Evolutionary conservation across 1,140 invertebrate species (phyloP).

Genomic region (Xylocopa sonorina): DNA sequence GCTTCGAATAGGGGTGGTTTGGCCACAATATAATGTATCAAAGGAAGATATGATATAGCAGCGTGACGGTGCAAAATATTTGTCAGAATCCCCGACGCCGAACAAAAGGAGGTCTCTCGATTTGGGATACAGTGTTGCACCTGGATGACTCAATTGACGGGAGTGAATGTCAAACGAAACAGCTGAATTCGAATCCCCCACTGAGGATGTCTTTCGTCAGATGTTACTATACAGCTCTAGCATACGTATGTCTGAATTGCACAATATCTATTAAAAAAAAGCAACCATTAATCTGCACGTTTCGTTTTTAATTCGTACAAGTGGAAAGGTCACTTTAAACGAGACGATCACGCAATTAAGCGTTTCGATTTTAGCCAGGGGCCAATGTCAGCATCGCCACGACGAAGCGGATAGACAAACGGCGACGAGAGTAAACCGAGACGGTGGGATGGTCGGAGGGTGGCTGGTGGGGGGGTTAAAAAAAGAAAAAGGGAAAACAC

Average conservation of each 20-base stretch:
- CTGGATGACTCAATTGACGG: slow-evolving; percentile 11
- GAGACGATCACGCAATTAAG: slow-evolving; percentile 24
- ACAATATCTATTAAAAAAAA: neutral
- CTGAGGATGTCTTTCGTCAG: too few relatives aligned
- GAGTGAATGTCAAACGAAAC: neutral
- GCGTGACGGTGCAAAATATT: slow-evolving; percentile 28
- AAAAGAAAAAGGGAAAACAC: slow-evolving; percentile 44
- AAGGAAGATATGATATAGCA: slow-evolving; percentile 19
- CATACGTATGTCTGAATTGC: neutral
- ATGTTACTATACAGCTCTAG: neutral
- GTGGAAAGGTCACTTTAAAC: slow-evolving; percentile 19
- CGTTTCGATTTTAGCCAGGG: slow-evolving; percentile 32
- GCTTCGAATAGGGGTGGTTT: neutral
- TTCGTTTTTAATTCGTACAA: neutral
- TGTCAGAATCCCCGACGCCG: neutral
- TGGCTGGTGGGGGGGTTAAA: neutral
- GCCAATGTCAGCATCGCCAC: slow-evolving; percentile 30
- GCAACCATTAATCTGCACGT: too few relatives aligned
- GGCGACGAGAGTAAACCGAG: slow-evolving; percentile 26
- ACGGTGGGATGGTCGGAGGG: neutral
- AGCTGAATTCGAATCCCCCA: neutral
- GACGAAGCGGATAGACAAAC: slow-evolving; percentile 29
- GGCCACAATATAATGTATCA: slow-evolving; percentile 10
- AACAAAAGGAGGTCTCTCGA: slow-evolving; percentile 2
- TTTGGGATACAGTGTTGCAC: neutral